These are phyloP conservation scores for Arrhopalites spinosus DNA, from an alignment of 2,888 invertebrate species.

Conservation along the genomic window DNA sequence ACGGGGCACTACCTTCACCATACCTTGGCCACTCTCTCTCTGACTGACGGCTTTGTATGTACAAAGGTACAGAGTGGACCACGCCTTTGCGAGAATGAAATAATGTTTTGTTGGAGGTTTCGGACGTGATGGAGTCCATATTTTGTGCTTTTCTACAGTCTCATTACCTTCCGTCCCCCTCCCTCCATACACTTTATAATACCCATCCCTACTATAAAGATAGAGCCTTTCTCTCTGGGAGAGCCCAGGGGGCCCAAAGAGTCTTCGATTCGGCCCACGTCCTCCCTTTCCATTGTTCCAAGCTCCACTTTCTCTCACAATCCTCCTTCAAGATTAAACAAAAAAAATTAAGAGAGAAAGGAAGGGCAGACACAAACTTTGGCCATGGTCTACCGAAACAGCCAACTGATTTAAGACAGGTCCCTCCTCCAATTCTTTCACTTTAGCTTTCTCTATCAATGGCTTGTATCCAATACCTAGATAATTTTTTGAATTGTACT, in stretches of 20 bases:
- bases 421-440: background rate
- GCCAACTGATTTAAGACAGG: conserved; percentile 30
- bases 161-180: background rate
- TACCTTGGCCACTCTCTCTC: background rate
- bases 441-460: background rate
- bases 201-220: background rate
- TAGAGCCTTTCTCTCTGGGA: background rate
- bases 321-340: no score
- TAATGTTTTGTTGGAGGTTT: conserved; percentile 15
- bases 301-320: conserved; percentile 32
- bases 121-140: conserved; percentile 27
- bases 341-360: conserved; percentile 31
- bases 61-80: conserved; percentile 4
- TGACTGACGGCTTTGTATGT: background rate
- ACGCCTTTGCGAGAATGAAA: conserved; percentile 33
- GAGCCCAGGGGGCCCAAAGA: conserved; percentile 30
- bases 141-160: conserved; percentile 7
- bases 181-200: background rate
- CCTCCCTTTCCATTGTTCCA: conserved; percentile 15
- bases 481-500: no score
- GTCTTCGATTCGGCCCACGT: conserved; percentile 22
- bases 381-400: background rate
- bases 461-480: no score
- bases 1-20: background rate
- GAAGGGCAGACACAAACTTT: conserved; percentile 12